Percentiles rank a stretch among this genome's conserved stretches.
phyloP scores from a whole-genome alignment of 2,113 vertebrate species.

The Engraulis encrasicolus region DNA sequence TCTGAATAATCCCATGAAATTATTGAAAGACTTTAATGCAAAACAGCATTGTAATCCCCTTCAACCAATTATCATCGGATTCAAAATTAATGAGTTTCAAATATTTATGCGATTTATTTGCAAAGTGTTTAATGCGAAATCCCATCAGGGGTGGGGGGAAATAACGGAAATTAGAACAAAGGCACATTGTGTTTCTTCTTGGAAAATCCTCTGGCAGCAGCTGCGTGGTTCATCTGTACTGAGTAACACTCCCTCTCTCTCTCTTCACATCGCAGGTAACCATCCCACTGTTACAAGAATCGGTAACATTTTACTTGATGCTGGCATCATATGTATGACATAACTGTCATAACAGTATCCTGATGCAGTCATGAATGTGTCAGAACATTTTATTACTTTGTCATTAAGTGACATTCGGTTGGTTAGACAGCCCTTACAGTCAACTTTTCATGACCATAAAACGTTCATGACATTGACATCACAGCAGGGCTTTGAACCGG shows the following conservation, averaged over 20 bases:
- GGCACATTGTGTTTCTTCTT: neutral
- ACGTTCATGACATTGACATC: too few relatives aligned
- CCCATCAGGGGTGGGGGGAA: slow-evolving; percentile 53
- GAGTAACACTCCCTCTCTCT: neutral
- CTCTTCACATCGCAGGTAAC: neutral
- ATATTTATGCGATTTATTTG: slow-evolving; percentile 66
- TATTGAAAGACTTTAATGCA: slow-evolving; percentile 60
- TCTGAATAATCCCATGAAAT: slow-evolving; percentile 50
- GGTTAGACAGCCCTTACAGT: too few relatives aligned
- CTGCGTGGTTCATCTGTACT: neutral
- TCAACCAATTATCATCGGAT: slow-evolving; percentile 68
- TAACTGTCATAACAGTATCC: too few relatives aligned
- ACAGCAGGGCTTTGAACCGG: too few relatives aligned
- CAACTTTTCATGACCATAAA: too few relatives aligned
- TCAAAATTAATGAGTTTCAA: slow-evolving; percentile 69
- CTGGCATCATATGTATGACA: too few relatives aligned
- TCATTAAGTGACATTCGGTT: too few relatives aligned
- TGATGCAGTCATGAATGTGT: too few relatives aligned
- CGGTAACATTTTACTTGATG: too few relatives aligned
- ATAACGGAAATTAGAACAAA: slow-evolving; percentile 60
- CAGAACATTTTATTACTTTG: too few relatives aligned
- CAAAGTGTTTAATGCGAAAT: slow-evolving; percentile 68
- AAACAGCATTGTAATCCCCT: slow-evolving; percentile 61
- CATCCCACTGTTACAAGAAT: too few relatives aligned
- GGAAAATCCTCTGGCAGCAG: neutral